Percentiles rank a stretch among this genome's conserved stretches.
These are phyloP conservation scores for Chrysina gloriosa DNA, from an alignment of 2,888 invertebrate species.

Conservation along the genomic window DNA sequence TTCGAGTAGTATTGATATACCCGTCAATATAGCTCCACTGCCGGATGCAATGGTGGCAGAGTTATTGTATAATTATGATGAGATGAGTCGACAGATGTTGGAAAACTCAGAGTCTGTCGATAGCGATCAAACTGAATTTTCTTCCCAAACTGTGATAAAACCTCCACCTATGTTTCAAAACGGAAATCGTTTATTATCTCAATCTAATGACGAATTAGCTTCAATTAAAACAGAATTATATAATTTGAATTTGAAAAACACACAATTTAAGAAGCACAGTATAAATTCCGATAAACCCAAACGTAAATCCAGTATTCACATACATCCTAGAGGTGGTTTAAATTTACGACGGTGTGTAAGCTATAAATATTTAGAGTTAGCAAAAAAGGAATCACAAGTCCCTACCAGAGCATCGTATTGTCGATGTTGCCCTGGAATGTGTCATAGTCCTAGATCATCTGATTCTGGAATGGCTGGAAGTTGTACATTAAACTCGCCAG, in stretches of 20 bases:
- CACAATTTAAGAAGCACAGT: constrained; percentile 67
- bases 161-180: constrained; percentile 74
- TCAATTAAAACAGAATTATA: constrained; percentile 42
- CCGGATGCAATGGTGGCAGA: constrained; percentile 69
- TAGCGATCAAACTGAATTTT: constrained; percentile 49
- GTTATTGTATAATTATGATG: constrained; percentile 67
- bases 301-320: constrained; percentile 61
- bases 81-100: constrained; percentile 24
- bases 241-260: constrained; percentile 55
- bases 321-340: constrained; percentile 46
- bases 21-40: constrained; percentile 64
- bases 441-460: constrained; percentile 76
- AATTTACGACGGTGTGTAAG: constrained; percentile 65
- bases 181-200: constrained; percentile 43
- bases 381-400: constrained; percentile 42
- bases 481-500: constrained; percentile 79
- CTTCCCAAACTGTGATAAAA: constrained; percentile 60
- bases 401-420: constrained; percentile 19
- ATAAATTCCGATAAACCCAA: constrained; percentile 72
- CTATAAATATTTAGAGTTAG: constrained; percentile 64
- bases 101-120: constrained; percentile 55
- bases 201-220: constrained; percentile 52
- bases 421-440: constrained; percentile 40
- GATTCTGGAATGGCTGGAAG: constrained; percentile 90
- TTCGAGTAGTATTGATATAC: constrained; percentile 70